These are phyloP conservation scores for Crotalus tigris DNA, from an alignment of 2,113 vertebrate species.

Conservation along the genomic window DNA sequence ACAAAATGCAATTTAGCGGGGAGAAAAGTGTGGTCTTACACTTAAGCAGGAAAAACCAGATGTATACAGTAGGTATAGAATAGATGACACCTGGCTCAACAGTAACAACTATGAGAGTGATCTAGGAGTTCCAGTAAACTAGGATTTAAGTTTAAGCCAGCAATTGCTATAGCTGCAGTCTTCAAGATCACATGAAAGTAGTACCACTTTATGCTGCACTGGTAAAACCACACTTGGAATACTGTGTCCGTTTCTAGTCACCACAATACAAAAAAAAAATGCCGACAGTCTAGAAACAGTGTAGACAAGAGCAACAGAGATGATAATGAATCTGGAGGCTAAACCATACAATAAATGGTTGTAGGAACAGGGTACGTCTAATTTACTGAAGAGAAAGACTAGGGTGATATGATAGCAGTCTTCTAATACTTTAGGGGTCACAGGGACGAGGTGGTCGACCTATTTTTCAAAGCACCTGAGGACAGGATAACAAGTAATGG, in stretches of 20 bases:
- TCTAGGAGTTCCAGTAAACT: background rate
- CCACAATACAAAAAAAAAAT: background rate
- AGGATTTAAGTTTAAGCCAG: no score
- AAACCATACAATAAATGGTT: background rate
- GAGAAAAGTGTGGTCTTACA: background rate
- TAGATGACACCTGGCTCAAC: background rate
- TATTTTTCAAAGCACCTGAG: background rate
- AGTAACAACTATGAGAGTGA: background rate
- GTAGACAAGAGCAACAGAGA: background rate
- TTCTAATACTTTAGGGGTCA: background rate
- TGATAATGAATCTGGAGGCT: background rate
- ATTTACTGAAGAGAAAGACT: background rate
- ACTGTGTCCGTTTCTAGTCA: background rate
- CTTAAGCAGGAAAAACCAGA: background rate
- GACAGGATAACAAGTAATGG: background rate
- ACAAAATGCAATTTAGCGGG: background rate
- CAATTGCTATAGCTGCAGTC: no score
- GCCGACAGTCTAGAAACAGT: background rate
- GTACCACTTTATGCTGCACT: no score
- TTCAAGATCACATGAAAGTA: no score
- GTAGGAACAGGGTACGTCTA: background rate
- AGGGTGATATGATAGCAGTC: background rate
- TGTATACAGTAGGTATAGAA: background rate
- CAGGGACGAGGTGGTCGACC: background rate
- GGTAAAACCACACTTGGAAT: no score